phyloP scores from a whole-genome alignment of 2,113 vertebrate genomes.

The Dipodomys merriami region DNA sequence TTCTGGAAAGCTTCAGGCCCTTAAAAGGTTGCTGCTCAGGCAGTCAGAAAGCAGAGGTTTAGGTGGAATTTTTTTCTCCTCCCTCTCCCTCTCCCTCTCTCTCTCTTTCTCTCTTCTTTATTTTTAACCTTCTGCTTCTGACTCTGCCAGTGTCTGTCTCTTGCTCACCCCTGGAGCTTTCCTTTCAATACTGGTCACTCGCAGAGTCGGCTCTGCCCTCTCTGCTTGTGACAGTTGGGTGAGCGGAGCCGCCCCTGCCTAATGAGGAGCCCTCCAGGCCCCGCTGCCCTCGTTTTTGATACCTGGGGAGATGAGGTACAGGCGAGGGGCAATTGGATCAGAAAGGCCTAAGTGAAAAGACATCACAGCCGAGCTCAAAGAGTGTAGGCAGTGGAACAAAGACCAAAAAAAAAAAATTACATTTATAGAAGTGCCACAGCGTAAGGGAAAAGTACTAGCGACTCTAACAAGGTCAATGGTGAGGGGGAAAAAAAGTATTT shows the following conservation, averaged over 20 bases:
- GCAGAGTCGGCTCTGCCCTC: constrained; percentile 83
- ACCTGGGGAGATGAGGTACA: constrained; percentile 87
- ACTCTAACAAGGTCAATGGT: constrained; percentile 86
- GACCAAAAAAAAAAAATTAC: constrained; percentile 82
- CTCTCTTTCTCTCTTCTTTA: constrained; percentile 49
- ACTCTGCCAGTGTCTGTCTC: constrained; percentile 60
- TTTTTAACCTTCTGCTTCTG: constrained; percentile 77
- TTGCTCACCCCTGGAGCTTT: constrained; percentile 77
- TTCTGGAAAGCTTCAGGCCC: constrained; percentile 50
- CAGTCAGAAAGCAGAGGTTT: constrained; percentile 60
- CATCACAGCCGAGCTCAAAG: constrained; percentile 88
- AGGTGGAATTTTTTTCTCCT: not conserved
- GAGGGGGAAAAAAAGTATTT: constrained; percentile 74
- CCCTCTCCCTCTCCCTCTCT: not conserved
- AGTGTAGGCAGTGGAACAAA: constrained; percentile 86
- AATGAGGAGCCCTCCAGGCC: constrained; percentile 86
- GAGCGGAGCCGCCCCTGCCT: constrained; percentile 74
- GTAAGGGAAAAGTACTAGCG: constrained; percentile 82
- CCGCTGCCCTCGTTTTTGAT: constrained; percentile 86
- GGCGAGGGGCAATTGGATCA: constrained; percentile 84
- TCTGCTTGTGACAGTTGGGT: constrained; percentile 73
- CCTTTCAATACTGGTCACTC: constrained; percentile 86
- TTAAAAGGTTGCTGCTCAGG: constrained; percentile 53
- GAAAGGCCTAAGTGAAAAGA: constrained; percentile 85
- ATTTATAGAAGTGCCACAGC: constrained; percentile 85